Evolutionary conservation across 2,113 vertebrate species (phyloP).

Genomic region (Tiliqua scincoides): DNA sequence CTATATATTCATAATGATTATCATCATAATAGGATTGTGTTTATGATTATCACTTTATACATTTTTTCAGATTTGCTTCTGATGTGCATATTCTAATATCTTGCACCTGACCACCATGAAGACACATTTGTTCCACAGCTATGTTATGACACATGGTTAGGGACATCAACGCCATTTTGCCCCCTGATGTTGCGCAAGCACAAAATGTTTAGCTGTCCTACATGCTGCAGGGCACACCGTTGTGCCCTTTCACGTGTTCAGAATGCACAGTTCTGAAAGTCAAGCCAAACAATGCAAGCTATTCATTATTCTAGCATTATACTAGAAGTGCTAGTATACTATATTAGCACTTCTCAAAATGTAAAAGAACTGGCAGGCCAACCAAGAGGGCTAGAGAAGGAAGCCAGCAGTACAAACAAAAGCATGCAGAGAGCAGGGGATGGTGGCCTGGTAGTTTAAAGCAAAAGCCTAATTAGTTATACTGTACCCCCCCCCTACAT

Average conservation of each 20-base stretch:
- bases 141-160: not conserved
- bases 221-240: not conserved
- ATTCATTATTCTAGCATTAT: not conserved
- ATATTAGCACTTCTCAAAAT: not conserved
- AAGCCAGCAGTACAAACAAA: not conserved
- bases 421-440: accelerated
- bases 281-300: not conserved
- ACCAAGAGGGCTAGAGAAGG: not conserved
- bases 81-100: not conserved
- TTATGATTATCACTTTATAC: not conserved
- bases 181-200: not conserved
- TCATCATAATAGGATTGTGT: not conserved
- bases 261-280: not conserved
- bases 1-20: no score
- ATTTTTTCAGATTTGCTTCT: not conserved
- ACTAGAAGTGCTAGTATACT: no score
- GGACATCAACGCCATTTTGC: not conserved
- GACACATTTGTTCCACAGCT: not conserved
- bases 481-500: not conserved
- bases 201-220: not conserved
- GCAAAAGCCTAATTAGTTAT: not conserved
- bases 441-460: not conserved
- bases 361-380: not conserved
- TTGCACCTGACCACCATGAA: not conserved
- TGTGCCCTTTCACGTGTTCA: not conserved